Conservation (phyloP, 2,797 vertebrate genomes). For the Halcyon badia region DNA sequence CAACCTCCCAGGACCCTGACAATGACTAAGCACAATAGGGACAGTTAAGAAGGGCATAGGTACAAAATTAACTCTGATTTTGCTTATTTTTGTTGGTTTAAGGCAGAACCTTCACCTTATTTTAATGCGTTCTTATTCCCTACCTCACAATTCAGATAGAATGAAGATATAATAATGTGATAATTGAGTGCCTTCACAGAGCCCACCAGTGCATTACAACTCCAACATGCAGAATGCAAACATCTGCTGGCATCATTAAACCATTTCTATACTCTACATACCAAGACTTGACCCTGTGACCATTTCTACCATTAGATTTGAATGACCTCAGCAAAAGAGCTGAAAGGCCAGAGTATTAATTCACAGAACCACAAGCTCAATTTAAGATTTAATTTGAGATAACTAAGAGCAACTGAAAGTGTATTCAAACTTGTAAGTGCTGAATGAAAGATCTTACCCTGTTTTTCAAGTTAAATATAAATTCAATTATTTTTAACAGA, state of each 20-base stretch:
- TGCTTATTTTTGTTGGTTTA: conserved; percentile 35
- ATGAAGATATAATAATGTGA: conserved; percentile 40
- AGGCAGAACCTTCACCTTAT: conserved; percentile 40
- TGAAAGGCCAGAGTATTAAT: conserved; percentile 85
- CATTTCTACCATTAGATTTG: conserved; percentile 82
- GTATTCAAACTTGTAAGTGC: conserved; percentile 83
- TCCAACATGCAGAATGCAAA: conserved; percentile 74
- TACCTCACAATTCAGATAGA: conserved; percentile 31
- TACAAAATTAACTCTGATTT: conserved; percentile 48
- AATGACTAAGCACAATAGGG: conserved; percentile 68
- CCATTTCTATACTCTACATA: conserved; percentile 78
- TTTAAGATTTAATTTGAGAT: conserved; percentile 90
- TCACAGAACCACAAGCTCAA: conserved; percentile 85
- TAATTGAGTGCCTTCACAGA: conserved; percentile 63
- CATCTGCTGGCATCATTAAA: conserved; percentile 82
- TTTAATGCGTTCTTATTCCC: conserved; percentile 33
- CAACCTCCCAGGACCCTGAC: conserved; percentile 38
- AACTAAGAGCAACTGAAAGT: conserved; percentile 83
- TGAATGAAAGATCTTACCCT: conserved; percentile 79
- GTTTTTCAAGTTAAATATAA: conserved; percentile 82
- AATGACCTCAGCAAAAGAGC: conserved; percentile 84
- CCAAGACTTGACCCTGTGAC: conserved; percentile 82
- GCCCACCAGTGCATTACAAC: conserved; percentile 47
- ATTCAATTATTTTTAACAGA: conserved; percentile 80
- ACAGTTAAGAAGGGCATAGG: conserved; percentile 46